Conservation (phyloP, 1,140 invertebrate genomes). For the Anoplophora glabripennis region DNA sequence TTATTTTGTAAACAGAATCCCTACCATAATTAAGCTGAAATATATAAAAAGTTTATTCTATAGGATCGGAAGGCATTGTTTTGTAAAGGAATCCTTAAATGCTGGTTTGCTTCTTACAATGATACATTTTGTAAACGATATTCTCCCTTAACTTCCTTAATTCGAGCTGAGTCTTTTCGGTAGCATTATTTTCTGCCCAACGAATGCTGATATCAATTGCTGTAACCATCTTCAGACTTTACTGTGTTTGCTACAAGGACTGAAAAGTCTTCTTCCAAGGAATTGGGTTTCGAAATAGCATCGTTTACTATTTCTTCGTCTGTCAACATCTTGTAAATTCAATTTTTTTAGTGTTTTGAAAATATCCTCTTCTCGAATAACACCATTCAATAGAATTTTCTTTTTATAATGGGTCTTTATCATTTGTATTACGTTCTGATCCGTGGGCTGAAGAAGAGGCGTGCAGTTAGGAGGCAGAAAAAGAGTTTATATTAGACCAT, state of each 20-base stretch:
- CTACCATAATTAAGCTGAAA: background rate
- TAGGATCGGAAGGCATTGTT: background rate
- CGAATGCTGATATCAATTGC: background rate
- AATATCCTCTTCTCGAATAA: background rate
- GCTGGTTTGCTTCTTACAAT: background rate
- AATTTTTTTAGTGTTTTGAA: background rate
- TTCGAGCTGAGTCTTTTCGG: background rate
- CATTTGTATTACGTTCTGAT: conserved; percentile 40
- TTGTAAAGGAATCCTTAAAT: background rate
- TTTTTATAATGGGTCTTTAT: conserved; percentile 36
- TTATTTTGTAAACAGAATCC: too few species aligned
- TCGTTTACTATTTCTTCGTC: background rate
- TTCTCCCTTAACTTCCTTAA: background rate
- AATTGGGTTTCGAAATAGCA: background rate
- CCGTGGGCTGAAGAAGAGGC: conserved; percentile 48
- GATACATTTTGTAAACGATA: background rate
- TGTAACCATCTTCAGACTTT: background rate
- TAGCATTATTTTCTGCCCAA: background rate
- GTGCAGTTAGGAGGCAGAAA: conserved; percentile 52
- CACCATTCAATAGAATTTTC: conserved; percentile 9
- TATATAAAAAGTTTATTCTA: background rate
- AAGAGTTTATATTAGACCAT: conserved; percentile 29
- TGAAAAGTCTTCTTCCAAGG: background rate
- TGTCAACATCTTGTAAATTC: conserved; percentile 1
- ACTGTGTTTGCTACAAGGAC: background rate